Percentiles rank a stretch among this genome's conserved stretches.
Conservation (phyloP, 1,140 invertebrate genomes). For the Ganaspis sp. region DNA sequence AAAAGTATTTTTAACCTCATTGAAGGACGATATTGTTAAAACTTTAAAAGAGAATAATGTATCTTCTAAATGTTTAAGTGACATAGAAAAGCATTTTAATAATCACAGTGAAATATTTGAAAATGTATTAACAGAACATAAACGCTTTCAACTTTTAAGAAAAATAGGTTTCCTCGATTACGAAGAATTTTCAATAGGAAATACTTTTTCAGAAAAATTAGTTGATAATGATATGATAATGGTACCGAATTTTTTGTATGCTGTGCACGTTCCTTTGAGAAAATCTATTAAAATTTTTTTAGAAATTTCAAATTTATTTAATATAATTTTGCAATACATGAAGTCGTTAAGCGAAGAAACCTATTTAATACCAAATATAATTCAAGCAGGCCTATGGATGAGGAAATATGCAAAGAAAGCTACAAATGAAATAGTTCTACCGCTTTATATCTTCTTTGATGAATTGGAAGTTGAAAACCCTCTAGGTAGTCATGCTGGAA, state of each 20-base stretch:
- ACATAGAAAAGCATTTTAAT: constrained; percentile 1
- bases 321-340: constrained; percentile 41
- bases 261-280: constrained; percentile 31
- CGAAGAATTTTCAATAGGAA: constrained; percentile 22
- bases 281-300: constrained; percentile 44
- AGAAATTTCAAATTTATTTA: constrained; percentile 37
- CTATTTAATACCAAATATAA: constrained; percentile 37
- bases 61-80: background rate
- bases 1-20: background rate
- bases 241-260: background rate
- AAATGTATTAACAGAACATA: constrained; percentile 4
- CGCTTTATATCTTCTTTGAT: constrained; percentile 47
- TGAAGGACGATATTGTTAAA: constrained; percentile 19
- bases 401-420: constrained; percentile 31
- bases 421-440: constrained; percentile 32
- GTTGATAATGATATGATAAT: background rate
- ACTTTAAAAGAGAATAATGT: constrained; percentile 18
- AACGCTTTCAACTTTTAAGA: constrained; percentile 32
- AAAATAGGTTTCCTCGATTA: constrained; percentile 14
- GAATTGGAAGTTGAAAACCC: constrained; percentile 47
- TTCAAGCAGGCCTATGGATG: constrained; percentile 36
- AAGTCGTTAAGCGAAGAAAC: constrained; percentile 31
- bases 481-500: constrained; percentile 45
- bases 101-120: background rate
- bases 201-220: constrained; percentile 12